phyloP scores from a whole-genome alignment of 2,113 vertebrate genomes.

The Pavo muticus region DNA sequence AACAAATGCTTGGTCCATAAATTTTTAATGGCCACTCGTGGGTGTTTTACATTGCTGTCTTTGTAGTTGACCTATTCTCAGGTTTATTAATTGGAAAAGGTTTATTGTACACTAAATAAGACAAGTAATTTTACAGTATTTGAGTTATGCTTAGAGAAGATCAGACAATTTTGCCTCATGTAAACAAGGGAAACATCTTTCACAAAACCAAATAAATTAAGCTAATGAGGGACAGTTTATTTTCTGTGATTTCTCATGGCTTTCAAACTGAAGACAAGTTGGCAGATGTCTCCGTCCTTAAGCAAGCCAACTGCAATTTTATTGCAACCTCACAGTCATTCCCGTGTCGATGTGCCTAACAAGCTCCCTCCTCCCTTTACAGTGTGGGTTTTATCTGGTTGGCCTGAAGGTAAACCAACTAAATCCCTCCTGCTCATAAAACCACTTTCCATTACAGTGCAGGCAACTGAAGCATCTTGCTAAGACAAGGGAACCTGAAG shows the following conservation, averaged over 20 bases:
- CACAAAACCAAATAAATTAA: slow-evolving; percentile 48
- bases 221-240: slow-evolving; percentile 25
- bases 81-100: slow-evolving; percentile 62
- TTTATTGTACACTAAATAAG: slow-evolving; percentile 56
- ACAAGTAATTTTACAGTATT: slow-evolving; percentile 21
- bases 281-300: slow-evolving; percentile 21
- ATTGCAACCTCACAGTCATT: neutral
- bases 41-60: slow-evolving; percentile 56
- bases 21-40: slow-evolving; percentile 69
- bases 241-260: slow-evolving; percentile 29
- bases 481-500: neutral
- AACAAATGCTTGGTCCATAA: slow-evolving; percentile 40
- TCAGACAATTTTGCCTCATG: neutral
- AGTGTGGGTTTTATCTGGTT: neutral
- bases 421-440: neutral
- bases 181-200: slow-evolving; percentile 47
- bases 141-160: neutral
- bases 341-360: neutral
- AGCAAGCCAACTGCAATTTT: slow-evolving; percentile 21
- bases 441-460: neutral
- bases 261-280: slow-evolving; percentile 40
- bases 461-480: neutral
- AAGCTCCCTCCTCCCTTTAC: neutral
- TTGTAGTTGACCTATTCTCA: slow-evolving; percentile 47
- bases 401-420: neutral